A percentile compares a stretch with the other conserved stretches of the same genome.
These are phyloP conservation scores for Criorhina ranunculi DNA, from an alignment of 2,888 invertebrate species.

Conservation along the genomic window DNA sequence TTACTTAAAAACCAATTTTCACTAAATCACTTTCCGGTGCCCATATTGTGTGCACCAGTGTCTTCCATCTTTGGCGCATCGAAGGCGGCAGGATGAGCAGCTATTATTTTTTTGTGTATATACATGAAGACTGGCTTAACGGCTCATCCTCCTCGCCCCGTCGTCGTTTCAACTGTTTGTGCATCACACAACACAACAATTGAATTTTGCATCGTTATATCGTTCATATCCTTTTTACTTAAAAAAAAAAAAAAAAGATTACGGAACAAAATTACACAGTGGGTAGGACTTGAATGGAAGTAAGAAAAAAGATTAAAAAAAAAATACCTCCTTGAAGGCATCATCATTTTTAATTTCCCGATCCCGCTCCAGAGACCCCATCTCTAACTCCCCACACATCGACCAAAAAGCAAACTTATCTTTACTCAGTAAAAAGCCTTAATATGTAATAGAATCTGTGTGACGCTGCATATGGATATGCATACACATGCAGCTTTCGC, in stretches of 20 bases:
- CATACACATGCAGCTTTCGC: conserved; percentile 34
- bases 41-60: conserved; percentile 72
- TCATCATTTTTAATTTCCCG: conserved; percentile 76
- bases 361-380: conserved; percentile 33
- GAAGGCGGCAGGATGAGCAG: conserved; percentile 46
- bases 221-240: conserved; percentile 61
- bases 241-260: conserved; percentile 18
- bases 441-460: conserved; percentile 58
- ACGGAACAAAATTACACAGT: conserved; percentile 51
- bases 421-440: conserved; percentile 52
- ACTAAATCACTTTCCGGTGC: conserved; percentile 83
- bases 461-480: conserved; percentile 63
- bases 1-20: conserved; percentile 84
- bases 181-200: conserved; percentile 70
- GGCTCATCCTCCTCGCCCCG: conserved; percentile 8
- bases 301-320: conserved; percentile 7
- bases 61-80: conserved; percentile 62
- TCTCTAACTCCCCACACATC: not conserved
- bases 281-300: conserved; percentile 14
- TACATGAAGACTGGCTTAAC: conserved; percentile 30
- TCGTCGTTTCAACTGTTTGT: conserved; percentile 45
- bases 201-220: conserved; percentile 73
- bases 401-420: conserved; percentile 57
- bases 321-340: conserved; percentile 64
- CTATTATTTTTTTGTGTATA: conserved; percentile 53